Evolutionary conservation across 35 echinoderm and acorn worm species (phyloP).

Genomic region (Acanthaster planci): DNA sequence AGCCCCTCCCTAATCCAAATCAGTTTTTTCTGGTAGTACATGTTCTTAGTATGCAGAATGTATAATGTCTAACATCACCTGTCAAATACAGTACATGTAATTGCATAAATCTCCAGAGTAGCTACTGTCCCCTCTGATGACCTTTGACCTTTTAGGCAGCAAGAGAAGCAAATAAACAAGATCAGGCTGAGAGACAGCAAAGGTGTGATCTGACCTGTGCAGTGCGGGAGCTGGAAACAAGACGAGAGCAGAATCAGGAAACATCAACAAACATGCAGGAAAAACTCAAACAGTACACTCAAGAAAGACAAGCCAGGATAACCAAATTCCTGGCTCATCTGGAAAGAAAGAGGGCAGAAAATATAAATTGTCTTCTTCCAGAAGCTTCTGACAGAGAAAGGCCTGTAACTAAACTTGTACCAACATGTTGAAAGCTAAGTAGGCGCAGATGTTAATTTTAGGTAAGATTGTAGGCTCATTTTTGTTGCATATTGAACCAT

Average conservation of each 20-base stretch:
- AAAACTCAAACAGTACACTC: conserved; percentile 56
- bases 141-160: conserved; percentile 49
- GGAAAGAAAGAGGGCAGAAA: conserved; percentile 22
- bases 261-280: conserved; percentile 20
- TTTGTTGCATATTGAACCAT: no score
- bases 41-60: no score
- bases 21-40: no score
- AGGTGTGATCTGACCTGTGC: conserved; percentile 61
- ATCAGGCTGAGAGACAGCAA: conserved; percentile 36
- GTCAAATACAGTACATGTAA: no score
- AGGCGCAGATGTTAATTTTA: no score
- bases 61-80: no score
- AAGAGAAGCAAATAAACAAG: conserved; percentile 38
- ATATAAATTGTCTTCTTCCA: background rate
- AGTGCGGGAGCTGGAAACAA: conserved; percentile 31
- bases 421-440: background rate
- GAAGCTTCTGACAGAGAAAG: background rate
- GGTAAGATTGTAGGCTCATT: no score
- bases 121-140: background rate
- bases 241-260: background rate
- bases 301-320: conserved; percentile 72
- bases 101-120: background rate
- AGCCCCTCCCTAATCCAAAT: no score
- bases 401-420: background rate
- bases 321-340: conserved; percentile 53